Evolutionary conservation across 2,113 vertebrate genomes (phyloP), one percentile per base, ranked within the genome.

Genomic region (Stigmatopora nigra): DNA sequence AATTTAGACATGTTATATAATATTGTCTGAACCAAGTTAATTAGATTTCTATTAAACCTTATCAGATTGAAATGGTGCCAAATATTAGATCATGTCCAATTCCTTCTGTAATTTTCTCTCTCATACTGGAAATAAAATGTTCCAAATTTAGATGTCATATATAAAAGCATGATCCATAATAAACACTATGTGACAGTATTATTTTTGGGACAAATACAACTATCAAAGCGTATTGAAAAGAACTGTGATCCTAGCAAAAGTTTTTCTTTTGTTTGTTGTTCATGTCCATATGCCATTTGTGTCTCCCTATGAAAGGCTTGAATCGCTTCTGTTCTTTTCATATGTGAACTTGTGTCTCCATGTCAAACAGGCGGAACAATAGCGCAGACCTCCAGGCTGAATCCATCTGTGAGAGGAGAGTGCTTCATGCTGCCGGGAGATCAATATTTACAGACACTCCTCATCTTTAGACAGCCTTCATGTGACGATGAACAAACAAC

Each of bases 371-470:
- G 22, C 36, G 35, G 65, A 76, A 77, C 63, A 83, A 82, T 36
- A 75, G 78, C 77, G 61, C 15, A 60, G 59, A 45, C 12, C 59
- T 36, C 17, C 65, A 61, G 71, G 82, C 65, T 79, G 82, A 82
- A 72, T 79, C 67, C 63, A 72, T 75, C 73, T 70, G 70, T 45
- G 60, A 19, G 58, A 14, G 38, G 67, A 77, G 77, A 84, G 79
- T 73, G 69, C 76, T 51, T 76, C 78, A 60, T 78, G 76, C 71
- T 71, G 81, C 61, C 79, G 69, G 56, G 72, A 80, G 79, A 85
- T 88, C 86, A 89, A 89, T 85, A 89, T 86, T 89, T 87, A 87
- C 84, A 66, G 82, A 84, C 84, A 87, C 85, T 84, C 81, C 75
- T 71, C 64, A 62, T 72, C 74, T 76, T 84, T 67, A 88, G 82